These are phyloP conservation scores for Xestia ashworthii DNA, from an alignment of 2,888 invertebrate species.

Conservation along the genomic window DNA sequence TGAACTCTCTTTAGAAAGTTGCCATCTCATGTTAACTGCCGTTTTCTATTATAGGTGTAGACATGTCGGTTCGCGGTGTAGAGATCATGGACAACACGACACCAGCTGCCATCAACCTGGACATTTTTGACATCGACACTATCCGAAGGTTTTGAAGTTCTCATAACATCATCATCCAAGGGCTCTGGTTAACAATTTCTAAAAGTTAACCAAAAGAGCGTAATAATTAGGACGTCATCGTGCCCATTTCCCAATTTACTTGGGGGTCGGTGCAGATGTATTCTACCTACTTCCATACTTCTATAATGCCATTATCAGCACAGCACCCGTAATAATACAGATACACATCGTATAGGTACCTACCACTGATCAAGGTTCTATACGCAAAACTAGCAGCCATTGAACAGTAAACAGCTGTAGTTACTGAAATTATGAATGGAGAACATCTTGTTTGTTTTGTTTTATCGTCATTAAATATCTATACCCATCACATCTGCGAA, in stretches of 20 bases:
- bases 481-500: not conserved
- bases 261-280: not conserved
- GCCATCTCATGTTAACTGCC: not conserved
- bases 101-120: conserved; percentile 90
- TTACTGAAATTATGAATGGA: not conserved
- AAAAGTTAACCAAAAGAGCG: not conserved
- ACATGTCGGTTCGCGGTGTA: conserved; percentile 92
- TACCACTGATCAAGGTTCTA: not conserved
- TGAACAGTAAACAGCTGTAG: not conserved
- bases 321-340: not conserved
- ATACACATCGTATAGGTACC: not conserved
- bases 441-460: not conserved
- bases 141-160: conserved; percentile 89
- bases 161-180: not conserved
- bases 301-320: not conserved
- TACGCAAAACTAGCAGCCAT: not conserved
- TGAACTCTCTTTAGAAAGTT: not conserved
- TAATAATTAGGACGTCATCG: not conserved
- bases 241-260: not conserved
- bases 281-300: not conserved
- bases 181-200: not conserved
- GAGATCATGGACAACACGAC: conserved; percentile 92
- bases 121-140: conserved; percentile 93
- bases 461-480: not conserved
- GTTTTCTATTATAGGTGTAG: conserved; percentile 76